Evolutionary conservation across 1,140 invertebrate species (phyloP).

Genomic region (Drosophila kepulauana): DNA sequence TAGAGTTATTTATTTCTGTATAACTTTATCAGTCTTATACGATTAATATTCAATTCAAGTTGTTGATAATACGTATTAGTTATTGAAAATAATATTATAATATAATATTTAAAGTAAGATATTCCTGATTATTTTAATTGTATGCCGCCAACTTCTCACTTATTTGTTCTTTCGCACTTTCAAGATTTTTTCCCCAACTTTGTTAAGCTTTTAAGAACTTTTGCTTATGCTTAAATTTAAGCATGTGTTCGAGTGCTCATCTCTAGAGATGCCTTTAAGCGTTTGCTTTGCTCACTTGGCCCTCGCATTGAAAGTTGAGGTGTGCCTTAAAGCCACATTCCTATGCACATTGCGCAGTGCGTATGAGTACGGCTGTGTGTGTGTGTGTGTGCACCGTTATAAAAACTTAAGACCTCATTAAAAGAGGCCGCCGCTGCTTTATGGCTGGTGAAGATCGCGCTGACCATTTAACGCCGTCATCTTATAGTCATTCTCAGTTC

Average conservation of each 20-base stretch:
- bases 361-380: constrained; percentile 10
- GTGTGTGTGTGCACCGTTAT: constrained; percentile 58
- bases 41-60: too few relatives aligned
- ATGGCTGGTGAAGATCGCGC: constrained; percentile 67
- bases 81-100: too few relatives aligned
- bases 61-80: too few relatives aligned
- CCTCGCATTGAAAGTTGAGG: constrained; percentile 34
- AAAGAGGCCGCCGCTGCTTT: constrained; percentile 76
- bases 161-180: background rate
- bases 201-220: constrained; percentile 7
- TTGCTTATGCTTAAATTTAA: constrained; percentile 1
- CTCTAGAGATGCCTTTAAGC: constrained; percentile 15
- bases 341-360: constrained; percentile 23
- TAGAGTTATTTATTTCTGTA: too few relatives aligned
- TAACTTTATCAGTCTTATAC: too few relatives aligned
- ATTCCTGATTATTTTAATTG: too few relatives aligned
- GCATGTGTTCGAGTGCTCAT: background rate
- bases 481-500: constrained; percentile 1
- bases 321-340: constrained; percentile 47
- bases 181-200: background rate
- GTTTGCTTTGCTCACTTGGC: background rate
- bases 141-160: background rate
- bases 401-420: constrained; percentile 82
- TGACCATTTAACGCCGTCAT: constrained; percentile 70
- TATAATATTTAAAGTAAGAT: too few relatives aligned